Base-by-base conservation (phyloP, 2,888 invertebrate genomes). In the Stramonita haemastoma region DNA sequence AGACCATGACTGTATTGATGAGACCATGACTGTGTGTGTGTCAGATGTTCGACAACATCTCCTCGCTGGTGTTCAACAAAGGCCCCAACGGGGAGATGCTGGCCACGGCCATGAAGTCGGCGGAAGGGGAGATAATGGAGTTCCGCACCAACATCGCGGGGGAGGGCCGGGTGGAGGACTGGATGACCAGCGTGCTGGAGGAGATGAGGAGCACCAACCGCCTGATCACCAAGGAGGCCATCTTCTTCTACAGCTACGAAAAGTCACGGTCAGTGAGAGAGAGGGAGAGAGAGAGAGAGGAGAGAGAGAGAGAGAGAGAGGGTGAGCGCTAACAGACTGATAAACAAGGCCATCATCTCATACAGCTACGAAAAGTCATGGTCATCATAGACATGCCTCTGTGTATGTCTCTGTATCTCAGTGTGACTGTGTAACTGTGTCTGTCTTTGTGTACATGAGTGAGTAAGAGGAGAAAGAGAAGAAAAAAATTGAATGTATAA, bases 31-130 rank as follows among this genome's bases (percentile, higher is more conserved):
- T 88, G 26, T 70, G 60, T 73, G 70, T 86, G 17, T 66, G 92
- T 29, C 96, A 98, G 97, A 98, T 99, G 98, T 99, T 98, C 96
- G 98, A 98, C 96, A 98, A 98, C 94, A 97, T 99, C 60, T 97
- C 97, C 93, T 97, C 97, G 32, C 96, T 99, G 91, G 97, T 97
- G 60, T 96, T 98, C 92, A 97, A 97, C 46, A 97, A 97, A 81
- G 97, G 98, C 93, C 97, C 97, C 90, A 97, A 97, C 26, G 97
- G 97, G 87, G 97, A 97, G 81, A 97, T 97, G 0, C 96, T 97
- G 22, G 98, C 98, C 0, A 97, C 97, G 13, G 98, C 98, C 85
- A 98, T 99, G 97, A 97, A 98, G 92, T 98, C 98, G 0, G 97
- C 97, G 89, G 99, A 99, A 96, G 97, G 97, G 84, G 99, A 99